These are phyloP conservation scores for Pocillopora damicornis DNA, from an alignment of 64 coral and sea anemone genomes.

Conservation along the genomic window DNA sequence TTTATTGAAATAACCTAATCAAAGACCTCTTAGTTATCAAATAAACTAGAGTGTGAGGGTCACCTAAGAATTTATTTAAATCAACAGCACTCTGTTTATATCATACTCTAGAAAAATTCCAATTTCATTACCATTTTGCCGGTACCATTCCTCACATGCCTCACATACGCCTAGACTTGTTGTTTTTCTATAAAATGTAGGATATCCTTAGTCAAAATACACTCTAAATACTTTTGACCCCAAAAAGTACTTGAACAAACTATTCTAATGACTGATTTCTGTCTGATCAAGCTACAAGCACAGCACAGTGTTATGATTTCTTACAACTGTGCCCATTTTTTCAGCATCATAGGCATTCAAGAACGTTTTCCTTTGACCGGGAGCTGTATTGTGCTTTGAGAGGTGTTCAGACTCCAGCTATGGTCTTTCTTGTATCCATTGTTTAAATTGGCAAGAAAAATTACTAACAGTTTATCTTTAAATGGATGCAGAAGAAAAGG, in stretches of 20 bases:
- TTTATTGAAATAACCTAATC: conserved; percentile 13
- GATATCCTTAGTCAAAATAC: neutral
- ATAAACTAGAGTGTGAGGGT: neutral
- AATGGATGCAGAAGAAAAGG: neutral
- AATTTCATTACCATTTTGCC: neutral
- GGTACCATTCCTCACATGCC: neutral
- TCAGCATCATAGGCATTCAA: too few species aligned
- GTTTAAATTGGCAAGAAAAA: neutral
- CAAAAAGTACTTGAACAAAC: neutral
- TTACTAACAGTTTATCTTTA: neutral
- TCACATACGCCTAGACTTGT: too few species aligned
- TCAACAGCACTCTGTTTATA: conserved; percentile 17
- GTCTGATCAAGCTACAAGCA: too few species aligned
- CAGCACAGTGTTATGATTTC: too few species aligned
- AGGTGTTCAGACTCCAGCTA: neutral
- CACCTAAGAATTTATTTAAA: conserved; percentile 16
- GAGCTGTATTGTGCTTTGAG: neutral
- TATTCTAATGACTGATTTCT: too few species aligned
- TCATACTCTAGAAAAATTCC: neutral
- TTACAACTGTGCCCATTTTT: neutral
- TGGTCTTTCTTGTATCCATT: neutral
- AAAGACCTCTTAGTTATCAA: neutral
- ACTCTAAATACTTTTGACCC: neutral
- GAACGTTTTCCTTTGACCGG: neutral
- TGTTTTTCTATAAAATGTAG: neutral